These are phyloP conservation scores for Drosophila repleta DNA, from an alignment of 1,140 invertebrate genomes.

Conservation along the genomic window DNA sequence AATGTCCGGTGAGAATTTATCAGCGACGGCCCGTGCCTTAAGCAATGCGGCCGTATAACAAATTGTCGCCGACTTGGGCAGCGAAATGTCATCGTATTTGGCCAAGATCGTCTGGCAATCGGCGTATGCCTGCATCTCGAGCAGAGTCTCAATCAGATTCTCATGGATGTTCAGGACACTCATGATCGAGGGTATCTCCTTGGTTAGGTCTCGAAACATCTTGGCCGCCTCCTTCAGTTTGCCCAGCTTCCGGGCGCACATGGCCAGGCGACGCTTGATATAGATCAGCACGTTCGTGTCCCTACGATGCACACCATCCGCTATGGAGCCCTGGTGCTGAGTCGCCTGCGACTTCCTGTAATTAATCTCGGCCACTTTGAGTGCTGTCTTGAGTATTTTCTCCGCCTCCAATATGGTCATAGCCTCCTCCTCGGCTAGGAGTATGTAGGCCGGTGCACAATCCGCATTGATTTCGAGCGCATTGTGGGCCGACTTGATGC, in stretches of 20 bases:
- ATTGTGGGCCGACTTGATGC: conserved; percentile 96
- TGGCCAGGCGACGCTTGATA: conserved; percentile 95
- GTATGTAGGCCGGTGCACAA: conserved; percentile 97
- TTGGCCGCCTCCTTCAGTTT: conserved; percentile 97
- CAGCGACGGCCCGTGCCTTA: conserved; percentile 96
- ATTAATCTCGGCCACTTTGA: conserved; percentile 94
- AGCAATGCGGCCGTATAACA: conserved; percentile 98
- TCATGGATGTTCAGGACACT: conserved; percentile 98
- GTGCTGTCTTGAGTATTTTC: conserved; percentile 93
- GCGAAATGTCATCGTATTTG: conserved; percentile 97
- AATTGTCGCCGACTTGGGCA: conserved; percentile 98
- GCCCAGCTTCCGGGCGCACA: conserved; percentile 98
- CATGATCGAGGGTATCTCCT: conserved; percentile 96
- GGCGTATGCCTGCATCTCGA: conserved; percentile 98
- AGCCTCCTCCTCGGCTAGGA: conserved; percentile 98
- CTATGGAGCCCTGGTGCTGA: conserved; percentile 90
- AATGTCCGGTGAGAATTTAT: conserved; percentile 95
- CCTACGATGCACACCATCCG: conserved; percentile 93
- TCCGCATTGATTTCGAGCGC: conserved; percentile 96
- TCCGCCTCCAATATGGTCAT: conserved; percentile 95
- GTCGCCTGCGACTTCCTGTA: conserved; percentile 90
- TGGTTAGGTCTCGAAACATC: conserved; percentile 98
- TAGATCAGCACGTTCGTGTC: conserved; percentile 98
- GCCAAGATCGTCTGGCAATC: conserved; percentile 96
- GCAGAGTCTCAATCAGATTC: conserved; percentile 97